Evolutionary conservation across 2,888 invertebrate genomes (phyloP).

Genomic region (Brachypalpus laphriformis): DNA sequence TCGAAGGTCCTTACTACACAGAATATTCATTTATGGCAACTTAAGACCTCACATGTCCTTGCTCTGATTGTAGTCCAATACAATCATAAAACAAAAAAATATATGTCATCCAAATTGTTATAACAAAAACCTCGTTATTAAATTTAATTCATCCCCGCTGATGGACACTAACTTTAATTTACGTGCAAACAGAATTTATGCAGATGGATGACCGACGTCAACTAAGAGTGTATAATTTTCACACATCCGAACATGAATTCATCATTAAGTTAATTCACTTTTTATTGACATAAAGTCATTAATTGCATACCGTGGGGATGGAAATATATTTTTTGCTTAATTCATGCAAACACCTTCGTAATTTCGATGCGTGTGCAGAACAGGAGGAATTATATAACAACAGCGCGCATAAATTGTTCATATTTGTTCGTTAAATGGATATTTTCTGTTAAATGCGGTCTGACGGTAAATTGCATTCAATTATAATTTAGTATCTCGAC

Average conservation of each 20-base stretch:
- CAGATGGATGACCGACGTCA: neutral
- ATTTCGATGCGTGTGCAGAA: neutral
- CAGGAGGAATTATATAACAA: neutral
- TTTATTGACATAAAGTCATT: slow-evolving; percentile 6
- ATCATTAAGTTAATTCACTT: slow-evolving; percentile 5
- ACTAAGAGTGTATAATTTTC: neutral
- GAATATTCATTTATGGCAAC: no score
- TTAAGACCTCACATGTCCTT: no score
- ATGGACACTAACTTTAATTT: neutral
- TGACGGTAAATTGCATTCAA: neutral
- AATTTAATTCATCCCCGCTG: no score
- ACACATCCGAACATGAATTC: slow-evolving; percentile 8
- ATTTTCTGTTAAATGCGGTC: neutral
- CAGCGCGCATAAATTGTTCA: neutral
- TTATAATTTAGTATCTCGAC: no score
- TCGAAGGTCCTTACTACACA: no score
- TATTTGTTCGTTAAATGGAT: neutral
- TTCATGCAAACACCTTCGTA: neutral
- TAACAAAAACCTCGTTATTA: no score
- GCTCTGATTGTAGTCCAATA: no score
- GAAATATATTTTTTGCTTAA: neutral
- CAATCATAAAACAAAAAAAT: no score
- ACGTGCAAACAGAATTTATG: no score
- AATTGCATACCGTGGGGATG: neutral
- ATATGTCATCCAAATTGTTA: no score